These are phyloP conservation scores for Herpailurus yagouaroundi DNA, from an alignment of 2,113 vertebrate genomes.

Conservation along the genomic window DNA sequence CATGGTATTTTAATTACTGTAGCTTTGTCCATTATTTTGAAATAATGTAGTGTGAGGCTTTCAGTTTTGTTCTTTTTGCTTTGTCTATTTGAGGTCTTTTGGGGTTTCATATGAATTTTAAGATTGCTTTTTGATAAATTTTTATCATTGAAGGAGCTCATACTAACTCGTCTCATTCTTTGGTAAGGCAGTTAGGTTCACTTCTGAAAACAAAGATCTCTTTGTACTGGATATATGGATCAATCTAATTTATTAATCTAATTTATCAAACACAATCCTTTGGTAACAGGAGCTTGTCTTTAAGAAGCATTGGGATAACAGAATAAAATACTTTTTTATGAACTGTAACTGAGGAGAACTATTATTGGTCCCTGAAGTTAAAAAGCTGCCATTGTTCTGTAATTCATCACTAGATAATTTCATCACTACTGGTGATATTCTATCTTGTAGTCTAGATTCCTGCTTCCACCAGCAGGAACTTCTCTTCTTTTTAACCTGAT, in stretches of 20 bases:
- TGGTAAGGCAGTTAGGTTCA: not conserved
- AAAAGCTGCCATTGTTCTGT: conserved; percentile 50
- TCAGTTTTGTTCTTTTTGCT: conserved; percentile 27
- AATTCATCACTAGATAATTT: conserved; percentile 52
- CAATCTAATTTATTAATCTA: not conserved
- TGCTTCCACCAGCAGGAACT: conserved; percentile 16
- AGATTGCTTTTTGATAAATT: not conserved
- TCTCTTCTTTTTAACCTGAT: conserved; percentile 56
- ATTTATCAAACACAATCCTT: not conserved
- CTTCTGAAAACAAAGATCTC: conserved; percentile 17
- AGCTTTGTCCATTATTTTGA: not conserved
- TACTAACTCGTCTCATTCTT: not conserved
- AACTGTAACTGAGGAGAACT: not conserved
- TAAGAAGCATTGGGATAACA: not conserved
- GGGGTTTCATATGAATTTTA: not conserved
- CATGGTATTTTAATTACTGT: not conserved
- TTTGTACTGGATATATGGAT: not conserved
- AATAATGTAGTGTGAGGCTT: not conserved
- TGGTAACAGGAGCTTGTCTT: not conserved
- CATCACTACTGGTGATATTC: conserved; percentile 41
- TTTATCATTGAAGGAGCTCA: not conserved
- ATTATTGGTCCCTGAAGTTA: not conserved
- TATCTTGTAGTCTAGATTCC: conserved; percentile 51
- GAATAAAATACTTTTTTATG: conserved; percentile 23
- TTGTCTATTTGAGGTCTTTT: not conserved